Evolutionary conservation across 2,113 vertebrate genomes (phyloP).

Genomic region (Riparia riparia): DNA sequence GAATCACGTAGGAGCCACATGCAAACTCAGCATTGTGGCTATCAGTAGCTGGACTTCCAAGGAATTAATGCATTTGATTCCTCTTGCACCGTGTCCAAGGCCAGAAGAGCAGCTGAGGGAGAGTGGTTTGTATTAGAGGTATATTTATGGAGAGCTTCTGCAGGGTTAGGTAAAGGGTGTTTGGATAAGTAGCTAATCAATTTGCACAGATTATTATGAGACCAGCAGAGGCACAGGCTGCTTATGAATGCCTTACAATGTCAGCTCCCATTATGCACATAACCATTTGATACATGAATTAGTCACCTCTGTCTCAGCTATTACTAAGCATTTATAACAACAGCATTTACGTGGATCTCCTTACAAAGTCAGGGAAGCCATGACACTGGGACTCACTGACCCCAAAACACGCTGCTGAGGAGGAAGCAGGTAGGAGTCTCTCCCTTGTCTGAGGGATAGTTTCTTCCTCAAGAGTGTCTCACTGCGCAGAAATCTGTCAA

Average conservation of each 20-base stretch:
- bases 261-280: background rate
- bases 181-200: constrained; percentile 24
- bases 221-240: background rate
- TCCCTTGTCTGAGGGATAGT: background rate
- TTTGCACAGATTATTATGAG: background rate
- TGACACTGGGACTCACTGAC: background rate
- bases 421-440: background rate
- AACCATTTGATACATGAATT: background rate
- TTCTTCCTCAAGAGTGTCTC: background rate
- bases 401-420: background rate
- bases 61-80: background rate
- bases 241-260: background rate
- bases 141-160: background rate
- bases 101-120: constrained; percentile 16
- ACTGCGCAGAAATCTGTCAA: background rate
- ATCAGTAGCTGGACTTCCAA: background rate
- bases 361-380: background rate
- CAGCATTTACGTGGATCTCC: background rate
- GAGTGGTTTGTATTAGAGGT: background rate
- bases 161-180: background rate
- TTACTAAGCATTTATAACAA: background rate
- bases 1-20: background rate
- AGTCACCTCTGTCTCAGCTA: background rate
- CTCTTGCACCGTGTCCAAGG: background rate
- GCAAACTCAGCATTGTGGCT: background rate